Percentiles rank a stretch among this genome's conserved stretches.
Conservation (phyloP, 2,888 invertebrate genomes). For the Acronicta alni region DNA sequence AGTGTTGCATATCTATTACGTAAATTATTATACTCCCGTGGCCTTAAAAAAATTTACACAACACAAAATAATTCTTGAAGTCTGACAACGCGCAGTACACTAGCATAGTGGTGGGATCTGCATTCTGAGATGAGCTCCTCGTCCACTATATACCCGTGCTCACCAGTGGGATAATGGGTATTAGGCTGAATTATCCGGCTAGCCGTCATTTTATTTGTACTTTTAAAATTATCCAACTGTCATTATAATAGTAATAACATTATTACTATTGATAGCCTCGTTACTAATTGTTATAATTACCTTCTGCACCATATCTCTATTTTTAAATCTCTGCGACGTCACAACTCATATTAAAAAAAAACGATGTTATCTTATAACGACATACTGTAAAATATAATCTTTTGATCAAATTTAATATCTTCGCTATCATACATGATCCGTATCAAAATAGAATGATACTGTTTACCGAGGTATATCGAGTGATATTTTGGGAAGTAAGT, state of each 20-base stretch:
- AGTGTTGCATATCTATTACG: background rate
- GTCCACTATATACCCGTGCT: no score
- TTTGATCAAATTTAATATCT: slow-evolving; percentile 33
- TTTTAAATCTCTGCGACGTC: slow-evolving; percentile 20
- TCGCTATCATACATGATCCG: slow-evolving; percentile 35
- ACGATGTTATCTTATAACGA: slow-evolving; percentile 27
- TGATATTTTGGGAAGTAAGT: slow-evolving; percentile 6
- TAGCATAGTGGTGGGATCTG: no score
- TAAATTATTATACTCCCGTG: background rate
- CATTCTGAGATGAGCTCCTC: no score
- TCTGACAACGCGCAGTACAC: no score
- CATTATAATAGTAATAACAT: no score
- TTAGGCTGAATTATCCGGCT: no score
- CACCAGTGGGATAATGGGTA: no score
- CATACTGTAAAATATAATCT: slow-evolving; percentile 22
- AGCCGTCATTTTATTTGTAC: no score
- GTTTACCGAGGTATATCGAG: slow-evolving; percentile 4
- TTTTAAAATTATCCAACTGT: no score
- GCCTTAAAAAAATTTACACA: background rate
- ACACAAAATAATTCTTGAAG: no score
- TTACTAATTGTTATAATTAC: slow-evolving; percentile 10
- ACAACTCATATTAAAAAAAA: slow-evolving; percentile 10
- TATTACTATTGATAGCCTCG: background rate
- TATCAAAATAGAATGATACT: slow-evolving; percentile 32
- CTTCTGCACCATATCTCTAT: slow-evolving; percentile 13